Percentiles rank a stretch among this genome's conserved stretches.
phyloP scores from a whole-genome alignment of 2,797 vertebrate genomes.

The Novumbra hubbsi region DNA sequence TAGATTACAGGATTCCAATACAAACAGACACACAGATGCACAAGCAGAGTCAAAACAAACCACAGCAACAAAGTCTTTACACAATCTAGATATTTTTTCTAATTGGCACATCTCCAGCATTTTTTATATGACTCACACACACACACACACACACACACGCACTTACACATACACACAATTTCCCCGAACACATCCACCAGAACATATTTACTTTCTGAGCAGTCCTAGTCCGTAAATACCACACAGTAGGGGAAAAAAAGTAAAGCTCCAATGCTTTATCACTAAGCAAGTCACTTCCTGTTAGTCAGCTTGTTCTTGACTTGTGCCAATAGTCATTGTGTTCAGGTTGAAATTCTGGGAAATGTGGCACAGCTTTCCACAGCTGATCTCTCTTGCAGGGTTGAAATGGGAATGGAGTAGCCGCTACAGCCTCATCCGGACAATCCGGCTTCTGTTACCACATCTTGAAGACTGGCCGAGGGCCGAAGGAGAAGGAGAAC shows the following conservation, averaged over 20 bases:
- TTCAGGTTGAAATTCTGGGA: background rate
- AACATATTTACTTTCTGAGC: constrained; percentile 3
- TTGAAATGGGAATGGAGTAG: constrained; percentile 5
- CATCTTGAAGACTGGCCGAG: background rate
- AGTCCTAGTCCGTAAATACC: background rate
- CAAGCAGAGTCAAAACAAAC: background rate
- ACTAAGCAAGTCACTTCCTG: constrained; percentile 5
- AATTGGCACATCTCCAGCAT: background rate
- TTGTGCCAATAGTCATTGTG: background rate
- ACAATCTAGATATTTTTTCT: background rate
- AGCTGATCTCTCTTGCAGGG: constrained; percentile 7
- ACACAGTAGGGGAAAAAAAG: background rate
- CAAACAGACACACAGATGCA: background rate
- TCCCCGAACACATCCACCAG: background rate
- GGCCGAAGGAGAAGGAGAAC: background rate
- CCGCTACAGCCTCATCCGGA: background rate
- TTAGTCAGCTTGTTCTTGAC: constrained; percentile 14
- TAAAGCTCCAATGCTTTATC: background rate
- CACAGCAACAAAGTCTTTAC: background rate
- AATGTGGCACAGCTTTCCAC: background rate
- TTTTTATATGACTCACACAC: background rate
- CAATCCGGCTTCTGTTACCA: background rate
- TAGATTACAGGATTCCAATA: background rate
- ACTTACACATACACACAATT: background rate
- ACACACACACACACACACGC: constrained; percentile 1